phyloP scores from a whole-genome alignment of 2,113 vertebrate genomes.

The Manacus vitellinus region DNA sequence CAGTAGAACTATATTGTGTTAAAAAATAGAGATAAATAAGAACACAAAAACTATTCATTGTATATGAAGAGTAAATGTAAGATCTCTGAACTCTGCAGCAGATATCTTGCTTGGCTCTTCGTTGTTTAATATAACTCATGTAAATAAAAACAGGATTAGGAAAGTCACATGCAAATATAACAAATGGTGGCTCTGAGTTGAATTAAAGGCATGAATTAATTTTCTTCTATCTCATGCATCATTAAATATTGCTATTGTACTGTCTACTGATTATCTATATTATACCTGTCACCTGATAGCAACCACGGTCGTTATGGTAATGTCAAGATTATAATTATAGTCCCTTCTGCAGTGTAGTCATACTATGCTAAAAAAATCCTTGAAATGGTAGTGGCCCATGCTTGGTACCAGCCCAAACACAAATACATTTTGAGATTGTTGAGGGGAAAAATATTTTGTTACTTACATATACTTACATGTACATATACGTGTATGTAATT shows the following conservation, averaged over 20 bases:
- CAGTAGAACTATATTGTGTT: not conserved
- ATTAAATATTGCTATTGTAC: conserved; percentile 51
- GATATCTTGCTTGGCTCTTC: not conserved
- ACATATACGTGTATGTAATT: not conserved
- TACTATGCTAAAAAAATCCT: not conserved
- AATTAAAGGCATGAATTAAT: conserved; percentile 44
- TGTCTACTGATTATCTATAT: conserved; percentile 49
- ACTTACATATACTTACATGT: not conserved
- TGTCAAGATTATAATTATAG: conserved; percentile 59
- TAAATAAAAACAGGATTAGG: not conserved
- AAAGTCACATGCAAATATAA: not conserved
- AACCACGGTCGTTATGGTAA: conserved; percentile 53
- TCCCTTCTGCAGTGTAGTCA: conserved; percentile 23
- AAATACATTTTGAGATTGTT: not conserved
- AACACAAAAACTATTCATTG: not conserved
- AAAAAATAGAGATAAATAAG: not conserved
- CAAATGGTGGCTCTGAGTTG: not conserved
- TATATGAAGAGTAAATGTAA: not conserved
- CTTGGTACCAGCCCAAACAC: not conserved
- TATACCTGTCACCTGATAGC: conserved; percentile 59
- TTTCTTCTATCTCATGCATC: conserved; percentile 42
- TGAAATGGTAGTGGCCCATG: not conserved
- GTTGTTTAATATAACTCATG: not conserved
- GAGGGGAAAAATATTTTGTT: not conserved
- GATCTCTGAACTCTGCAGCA: not conserved